These are phyloP conservation scores for Lasioglossum figueresi DNA, from an alignment of 2,888 invertebrate genomes.

Conservation along the genomic window DNA sequence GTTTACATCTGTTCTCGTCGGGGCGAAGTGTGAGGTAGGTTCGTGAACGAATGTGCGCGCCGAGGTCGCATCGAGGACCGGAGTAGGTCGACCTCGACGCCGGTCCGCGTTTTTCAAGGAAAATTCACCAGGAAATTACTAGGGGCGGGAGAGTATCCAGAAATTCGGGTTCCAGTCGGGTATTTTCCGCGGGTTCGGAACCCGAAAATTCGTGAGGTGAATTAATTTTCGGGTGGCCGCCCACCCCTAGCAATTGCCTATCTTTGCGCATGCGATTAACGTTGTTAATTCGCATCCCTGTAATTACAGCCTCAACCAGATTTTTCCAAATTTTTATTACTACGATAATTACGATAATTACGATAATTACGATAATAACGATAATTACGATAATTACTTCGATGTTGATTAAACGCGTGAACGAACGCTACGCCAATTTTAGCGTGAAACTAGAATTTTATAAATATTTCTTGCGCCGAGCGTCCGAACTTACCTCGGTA, in stretches of 20 bases:
- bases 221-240: too few species aligned
- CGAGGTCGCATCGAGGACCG: constrained; percentile 39
- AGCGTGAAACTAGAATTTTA: neutral
- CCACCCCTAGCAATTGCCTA: neutral
- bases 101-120: constrained; percentile 3
- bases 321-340: too few species aligned
- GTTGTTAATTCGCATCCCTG: neutral
- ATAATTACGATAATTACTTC: constrained; percentile 34
- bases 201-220: too few species aligned
- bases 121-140: neutral
- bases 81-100: constrained; percentile 50
- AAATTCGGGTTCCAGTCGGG: too few species aligned
- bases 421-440: neutral
- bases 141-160: too few species aligned
- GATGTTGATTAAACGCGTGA: neutral
- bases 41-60: constrained; percentile 65
- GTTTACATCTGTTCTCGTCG: constrained; percentile 67
- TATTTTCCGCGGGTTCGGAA: too few species aligned
- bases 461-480: constrained; percentile 13
- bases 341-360: too few species aligned
- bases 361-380: too few species aligned
- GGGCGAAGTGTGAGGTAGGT: constrained; percentile 64
- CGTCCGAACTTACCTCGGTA: neutral
- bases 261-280: neutral
- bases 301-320: too few species aligned